phyloP scores from a whole-genome alignment of 2,888 invertebrate genomes.

The Galeopsomyia nigrocyanea region DNA sequence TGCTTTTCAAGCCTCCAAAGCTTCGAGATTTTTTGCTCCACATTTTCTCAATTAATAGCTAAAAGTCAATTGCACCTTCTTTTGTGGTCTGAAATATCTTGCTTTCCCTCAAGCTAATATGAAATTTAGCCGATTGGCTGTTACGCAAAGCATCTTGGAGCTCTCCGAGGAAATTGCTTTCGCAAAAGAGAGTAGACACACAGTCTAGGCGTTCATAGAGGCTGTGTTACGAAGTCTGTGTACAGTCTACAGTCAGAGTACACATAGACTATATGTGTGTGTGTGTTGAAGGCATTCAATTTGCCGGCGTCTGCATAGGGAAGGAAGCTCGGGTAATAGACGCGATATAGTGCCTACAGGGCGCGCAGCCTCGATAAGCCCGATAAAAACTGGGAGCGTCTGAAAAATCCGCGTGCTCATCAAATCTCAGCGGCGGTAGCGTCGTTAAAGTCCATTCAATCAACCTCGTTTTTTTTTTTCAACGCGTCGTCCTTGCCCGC shows the following conservation, averaged over 20 bases:
- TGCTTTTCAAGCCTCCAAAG: too few relatives aligned
- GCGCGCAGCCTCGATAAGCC: constrained; percentile 3
- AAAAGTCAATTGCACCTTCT: neutral
- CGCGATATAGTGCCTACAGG: neutral
- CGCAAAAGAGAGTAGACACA: too few relatives aligned
- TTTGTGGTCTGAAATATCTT: constrained; percentile 14
- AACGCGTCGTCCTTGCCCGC: too few relatives aligned
- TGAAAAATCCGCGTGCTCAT: constrained; percentile 6
- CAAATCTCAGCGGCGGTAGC: neutral
- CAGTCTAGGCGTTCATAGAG: too few relatives aligned
- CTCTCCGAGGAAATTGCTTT: too few relatives aligned
- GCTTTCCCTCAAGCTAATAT: too few relatives aligned
- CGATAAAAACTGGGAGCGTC: constrained; percentile 26
- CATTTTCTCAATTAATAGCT: constrained; percentile 1
- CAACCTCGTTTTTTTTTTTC: constrained; percentile 18
- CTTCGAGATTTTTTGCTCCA: neutral
- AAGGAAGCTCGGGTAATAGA: constrained; percentile 5
- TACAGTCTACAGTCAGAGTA: too few relatives aligned
- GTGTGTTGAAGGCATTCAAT: neutral
- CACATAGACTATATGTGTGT: too few relatives aligned
- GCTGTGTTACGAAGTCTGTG: too few relatives aligned
- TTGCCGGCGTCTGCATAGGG: neutral
- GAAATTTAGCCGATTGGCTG: too few relatives aligned
- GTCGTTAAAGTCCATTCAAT: constrained; percentile 24
- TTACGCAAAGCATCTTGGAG: too few relatives aligned